phyloP scores from a whole-genome alignment of 2,797 vertebrate genomes.

The Myoxocephalus aenaeus region DNA sequence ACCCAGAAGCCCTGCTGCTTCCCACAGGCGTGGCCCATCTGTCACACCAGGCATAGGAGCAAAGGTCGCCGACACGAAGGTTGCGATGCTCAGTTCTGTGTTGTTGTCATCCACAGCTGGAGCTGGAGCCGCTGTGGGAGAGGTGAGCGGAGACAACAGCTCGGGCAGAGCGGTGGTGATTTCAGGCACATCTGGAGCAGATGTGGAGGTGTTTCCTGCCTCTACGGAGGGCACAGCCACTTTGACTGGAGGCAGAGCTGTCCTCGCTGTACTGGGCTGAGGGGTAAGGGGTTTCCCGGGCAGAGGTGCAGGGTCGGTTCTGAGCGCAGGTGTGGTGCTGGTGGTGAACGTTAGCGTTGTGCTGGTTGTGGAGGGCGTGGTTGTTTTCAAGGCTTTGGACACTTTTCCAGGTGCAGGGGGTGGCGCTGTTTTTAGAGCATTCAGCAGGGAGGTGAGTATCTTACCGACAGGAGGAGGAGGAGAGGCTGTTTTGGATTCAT shows the following conservation, averaged over 20 bases:
- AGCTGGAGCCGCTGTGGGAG: slow-evolving; percentile 45
- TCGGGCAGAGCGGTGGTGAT: slow-evolving; percentile 27
- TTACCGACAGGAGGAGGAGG: slow-evolving; percentile 54
- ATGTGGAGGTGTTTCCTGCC: slow-evolving; percentile 51
- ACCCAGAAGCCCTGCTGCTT: slow-evolving; percentile 83
- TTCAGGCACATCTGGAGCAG: slow-evolving; percentile 43
- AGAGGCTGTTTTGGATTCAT: slow-evolving; percentile 48
- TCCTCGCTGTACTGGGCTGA: slow-evolving; percentile 21
- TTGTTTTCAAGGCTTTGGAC: slow-evolving; percentile 49
- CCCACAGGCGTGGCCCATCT: slow-evolving; percentile 77
- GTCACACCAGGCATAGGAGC: slow-evolving; percentile 83
- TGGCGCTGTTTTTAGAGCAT: slow-evolving; percentile 58
- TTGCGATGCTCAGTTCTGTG: slow-evolving; percentile 69
- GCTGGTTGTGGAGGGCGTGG: slow-evolving; percentile 32
- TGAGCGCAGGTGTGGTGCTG: slow-evolving; percentile 31
- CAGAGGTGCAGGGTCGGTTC: background rate
- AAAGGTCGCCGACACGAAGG: slow-evolving; percentile 80
- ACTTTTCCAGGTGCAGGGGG: slow-evolving; percentile 69
- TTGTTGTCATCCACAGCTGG: slow-evolving; percentile 38
- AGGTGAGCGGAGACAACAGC: slow-evolving; percentile 16
- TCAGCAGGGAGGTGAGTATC: slow-evolving; percentile 44
- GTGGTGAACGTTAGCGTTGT: slow-evolving; percentile 10
- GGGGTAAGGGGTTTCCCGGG: slow-evolving; percentile 39
- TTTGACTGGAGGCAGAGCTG: slow-evolving; percentile 26
- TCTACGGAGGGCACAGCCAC: slow-evolving; percentile 21